Evolutionary conservation across 1,140 invertebrate genomes (phyloP), one percentile per base, ranked within the genome.

Genomic region (Drosophila athabasca): DNA sequence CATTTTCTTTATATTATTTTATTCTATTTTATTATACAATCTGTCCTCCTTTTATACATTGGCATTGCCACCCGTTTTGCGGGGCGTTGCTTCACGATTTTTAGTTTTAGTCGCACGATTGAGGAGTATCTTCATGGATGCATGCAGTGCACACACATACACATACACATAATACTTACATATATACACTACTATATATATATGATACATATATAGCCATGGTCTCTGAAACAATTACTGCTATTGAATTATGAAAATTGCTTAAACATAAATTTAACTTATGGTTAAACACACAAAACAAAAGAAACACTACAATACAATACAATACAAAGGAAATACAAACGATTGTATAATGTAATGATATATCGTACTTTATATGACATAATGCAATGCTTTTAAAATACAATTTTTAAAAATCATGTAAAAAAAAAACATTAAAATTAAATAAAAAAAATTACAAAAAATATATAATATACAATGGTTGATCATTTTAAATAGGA

Each of bases 341-440:
- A 85, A 78, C 77, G 64, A 77, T 85, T 85, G 82, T 87, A 82
- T 87, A 87, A 75, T 87, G 82, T 87, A 85, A 85, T 78, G 73
- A 85, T 87, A 85, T 77, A 82, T 87, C 74, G 70, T 85, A 87
- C 82, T 76, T 87, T 85, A 82, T 87, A 87, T 87, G 77, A 85
- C 76, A 73, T 81, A 85, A 87, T 85, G 78, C 82, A 77, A 85
- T 85, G 82, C 82, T 85, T 85, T 85, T 85, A 85, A 85, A 85
- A 87, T 87, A 87, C 83, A 85, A 82, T 82, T 87, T 85, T 85
- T 85, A 82, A 87, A 85, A 85, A 87, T 87, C 74, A 87, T 85
- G 78, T 84, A 78, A 82, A 85, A 61, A 85, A 61, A 61, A 75
- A 85, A 82, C 74, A 71, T 75, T 71, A 87, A 87, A 85, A 81